phyloP scores from a whole-genome alignment of 2,888 invertebrate species.

The Esperia sulphurella region DNA sequence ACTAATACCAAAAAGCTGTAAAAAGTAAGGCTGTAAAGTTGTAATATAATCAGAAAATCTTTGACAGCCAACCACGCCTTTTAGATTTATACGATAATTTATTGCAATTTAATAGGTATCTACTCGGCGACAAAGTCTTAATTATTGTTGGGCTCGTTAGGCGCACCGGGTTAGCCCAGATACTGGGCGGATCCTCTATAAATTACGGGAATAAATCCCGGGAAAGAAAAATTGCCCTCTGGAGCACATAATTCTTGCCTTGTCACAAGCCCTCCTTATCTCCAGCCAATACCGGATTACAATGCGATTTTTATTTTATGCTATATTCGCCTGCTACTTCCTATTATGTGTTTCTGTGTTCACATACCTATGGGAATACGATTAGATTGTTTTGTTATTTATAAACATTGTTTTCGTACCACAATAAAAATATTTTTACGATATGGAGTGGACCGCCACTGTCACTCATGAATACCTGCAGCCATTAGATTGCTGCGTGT shows the following conservation, averaged over 20 bases:
- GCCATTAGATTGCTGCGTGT: no score
- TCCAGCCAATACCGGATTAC: slow-evolving; percentile 79
- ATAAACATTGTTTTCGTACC: no score
- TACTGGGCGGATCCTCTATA: slow-evolving; percentile 77
- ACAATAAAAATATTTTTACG: no score
- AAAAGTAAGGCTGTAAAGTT: no score
- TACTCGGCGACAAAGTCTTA: slow-evolving; percentile 55
- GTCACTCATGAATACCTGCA: no score
- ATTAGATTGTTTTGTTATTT: no score
- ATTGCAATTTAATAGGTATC: background rate
- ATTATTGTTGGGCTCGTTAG: slow-evolving; percentile 54
- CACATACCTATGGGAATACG: slow-evolving; percentile 1
- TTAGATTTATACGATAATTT: background rate
- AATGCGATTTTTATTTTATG: slow-evolving; percentile 78
- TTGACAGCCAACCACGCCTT: no score
- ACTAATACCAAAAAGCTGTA: no score
- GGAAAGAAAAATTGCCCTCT: slow-evolving; percentile 79
- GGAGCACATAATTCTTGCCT: slow-evolving; percentile 80
- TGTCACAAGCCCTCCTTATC: slow-evolving; percentile 79
- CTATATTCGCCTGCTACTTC: slow-evolving; percentile 50
- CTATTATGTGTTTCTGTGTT: slow-evolving; percentile 23
- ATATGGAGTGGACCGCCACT: no score
- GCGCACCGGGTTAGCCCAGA: slow-evolving; percentile 71
- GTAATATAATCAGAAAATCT: no score
- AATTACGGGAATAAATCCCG: slow-evolving; percentile 79